Percentiles rank a stretch among this genome's conserved stretches.
Conservation (phyloP, 1,140 invertebrate species). For the Brachystomella parvula region DNA sequence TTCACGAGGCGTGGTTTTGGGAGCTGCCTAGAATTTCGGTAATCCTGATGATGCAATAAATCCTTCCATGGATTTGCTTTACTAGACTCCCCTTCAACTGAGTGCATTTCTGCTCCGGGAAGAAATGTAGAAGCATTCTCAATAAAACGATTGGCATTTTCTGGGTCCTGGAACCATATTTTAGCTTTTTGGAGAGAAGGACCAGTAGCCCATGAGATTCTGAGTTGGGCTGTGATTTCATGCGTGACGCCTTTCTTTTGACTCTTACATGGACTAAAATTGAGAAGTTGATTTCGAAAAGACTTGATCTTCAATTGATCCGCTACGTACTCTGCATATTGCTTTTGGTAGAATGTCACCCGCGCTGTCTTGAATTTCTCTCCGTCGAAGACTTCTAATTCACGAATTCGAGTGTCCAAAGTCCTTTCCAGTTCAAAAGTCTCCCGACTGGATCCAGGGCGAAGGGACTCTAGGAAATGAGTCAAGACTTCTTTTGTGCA, state of each 20-base stretch:
- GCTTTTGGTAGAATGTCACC: neutral
- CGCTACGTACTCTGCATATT: neutral
- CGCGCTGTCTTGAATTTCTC: neutral
- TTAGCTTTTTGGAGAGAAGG: neutral
- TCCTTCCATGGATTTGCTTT: too few relatives aligned
- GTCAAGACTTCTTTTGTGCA: neutral
- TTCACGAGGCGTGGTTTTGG: slow-evolving; percentile 1
- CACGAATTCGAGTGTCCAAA: too few relatives aligned
- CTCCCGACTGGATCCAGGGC: too few relatives aligned
- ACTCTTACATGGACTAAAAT: neutral
- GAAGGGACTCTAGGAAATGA: neutral
- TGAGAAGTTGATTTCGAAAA: neutral
- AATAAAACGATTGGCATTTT: slow-evolving; percentile 1
- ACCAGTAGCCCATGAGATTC: neutral
- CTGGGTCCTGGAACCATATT: neutral
- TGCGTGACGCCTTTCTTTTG: neutral
- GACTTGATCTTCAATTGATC: neutral
- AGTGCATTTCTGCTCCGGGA: neutral
- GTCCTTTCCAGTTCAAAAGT: too few relatives aligned
- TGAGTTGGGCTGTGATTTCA: neutral
- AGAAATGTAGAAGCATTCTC: neutral
- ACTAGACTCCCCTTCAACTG: neutral
- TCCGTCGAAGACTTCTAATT: too few relatives aligned
- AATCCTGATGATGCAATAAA: too few relatives aligned
- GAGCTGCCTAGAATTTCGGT: too few relatives aligned